These are phyloP conservation scores for Lysandra coridon DNA, from an alignment of 2,888 invertebrate species.

Conservation along the genomic window DNA sequence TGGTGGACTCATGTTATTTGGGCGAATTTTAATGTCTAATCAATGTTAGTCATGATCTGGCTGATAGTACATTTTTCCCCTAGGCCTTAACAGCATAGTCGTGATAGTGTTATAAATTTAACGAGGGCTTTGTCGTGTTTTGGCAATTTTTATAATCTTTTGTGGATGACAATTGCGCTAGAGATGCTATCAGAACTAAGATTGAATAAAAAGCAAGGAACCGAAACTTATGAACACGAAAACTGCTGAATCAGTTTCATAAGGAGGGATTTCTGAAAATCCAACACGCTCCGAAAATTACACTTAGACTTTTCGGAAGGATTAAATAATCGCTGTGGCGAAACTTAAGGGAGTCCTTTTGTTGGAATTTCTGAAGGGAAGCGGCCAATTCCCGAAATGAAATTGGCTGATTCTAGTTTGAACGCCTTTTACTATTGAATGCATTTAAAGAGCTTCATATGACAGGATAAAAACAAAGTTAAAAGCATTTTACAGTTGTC, in stretches of 20 bases:
- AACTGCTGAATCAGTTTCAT: constrained; percentile 16
- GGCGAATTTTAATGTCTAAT: no score
- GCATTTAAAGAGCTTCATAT: not conserved
- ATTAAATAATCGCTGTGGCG: constrained; percentile 2
- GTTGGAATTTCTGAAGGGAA: constrained; percentile 11
- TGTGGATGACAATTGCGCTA: not conserved
- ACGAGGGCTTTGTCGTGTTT: not conserved
- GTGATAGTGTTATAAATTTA: not conserved
- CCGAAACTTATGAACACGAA: constrained; percentile 23
- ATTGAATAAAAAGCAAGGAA: not conserved
- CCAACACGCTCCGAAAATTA: constrained; percentile 4
- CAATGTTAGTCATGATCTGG: no score
- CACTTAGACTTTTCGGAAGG: constrained; percentile 9
- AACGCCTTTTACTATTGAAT: not conserved
- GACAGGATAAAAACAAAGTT: constrained; percentile 10
- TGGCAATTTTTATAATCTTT: not conserved
- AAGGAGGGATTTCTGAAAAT: not conserved
- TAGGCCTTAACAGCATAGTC: not conserved
- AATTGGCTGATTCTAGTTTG: not conserved
- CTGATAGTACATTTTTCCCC: no score
- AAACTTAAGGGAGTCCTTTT: constrained; percentile 1
- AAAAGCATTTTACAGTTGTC: constrained; percentile 19
- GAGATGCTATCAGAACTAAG: not conserved
- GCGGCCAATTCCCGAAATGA: not conserved
- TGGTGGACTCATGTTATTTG: no score